Percentiles rank a stretch among this genome's conserved stretches.
Evolutionary conservation across 1,140 invertebrate species (phyloP).

Genomic region (Zaprionus capensis): DNA sequence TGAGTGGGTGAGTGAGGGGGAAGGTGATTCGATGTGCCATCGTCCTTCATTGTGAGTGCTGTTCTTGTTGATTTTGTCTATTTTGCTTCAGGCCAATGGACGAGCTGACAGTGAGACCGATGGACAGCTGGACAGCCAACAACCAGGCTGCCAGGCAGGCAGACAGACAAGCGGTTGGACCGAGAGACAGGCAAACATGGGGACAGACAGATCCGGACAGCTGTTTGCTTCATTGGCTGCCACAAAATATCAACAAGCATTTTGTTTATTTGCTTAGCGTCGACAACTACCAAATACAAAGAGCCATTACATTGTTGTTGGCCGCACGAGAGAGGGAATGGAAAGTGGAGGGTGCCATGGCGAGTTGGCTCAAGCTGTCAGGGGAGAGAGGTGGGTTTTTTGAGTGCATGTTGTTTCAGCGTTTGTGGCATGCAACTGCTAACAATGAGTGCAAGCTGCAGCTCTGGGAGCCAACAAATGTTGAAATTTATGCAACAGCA

Average conservation of each 20-base stretch:
- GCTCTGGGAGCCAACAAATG: constrained; percentile 29
- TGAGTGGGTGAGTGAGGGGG: background rate
- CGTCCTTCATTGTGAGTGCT: constrained; percentile 36
- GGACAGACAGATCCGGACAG: constrained; percentile 40
- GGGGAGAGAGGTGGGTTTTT: constrained; percentile 45
- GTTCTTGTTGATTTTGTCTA: constrained; percentile 72
- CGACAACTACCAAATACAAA: constrained; percentile 60
- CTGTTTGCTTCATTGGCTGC: constrained; percentile 81
- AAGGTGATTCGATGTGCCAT: constrained; percentile 21
- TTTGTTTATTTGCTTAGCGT: constrained; percentile 79
- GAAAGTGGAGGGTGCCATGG: background rate
- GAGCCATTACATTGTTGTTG: constrained; percentile 46
- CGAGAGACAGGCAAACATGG: constrained; percentile 31
- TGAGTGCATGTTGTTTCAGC: constrained; percentile 79
- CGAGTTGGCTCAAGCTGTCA: constrained; percentile 26
- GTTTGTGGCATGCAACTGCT: constrained; percentile 72
- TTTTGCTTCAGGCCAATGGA: constrained; percentile 69
- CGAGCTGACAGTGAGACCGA: constrained; percentile 16
- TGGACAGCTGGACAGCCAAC: background rate
- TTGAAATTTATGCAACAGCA: constrained; percentile 76
- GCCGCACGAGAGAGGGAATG: background rate
- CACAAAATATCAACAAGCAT: constrained; percentile 82
- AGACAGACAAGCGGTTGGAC: constrained; percentile 34
- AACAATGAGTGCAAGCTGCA: constrained; percentile 39
- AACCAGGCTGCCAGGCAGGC: constrained; percentile 10